Evolutionary conservation across 2,888 invertebrate genomes (phyloP).

Genomic region (Apomyelois bistriatella): DNA sequence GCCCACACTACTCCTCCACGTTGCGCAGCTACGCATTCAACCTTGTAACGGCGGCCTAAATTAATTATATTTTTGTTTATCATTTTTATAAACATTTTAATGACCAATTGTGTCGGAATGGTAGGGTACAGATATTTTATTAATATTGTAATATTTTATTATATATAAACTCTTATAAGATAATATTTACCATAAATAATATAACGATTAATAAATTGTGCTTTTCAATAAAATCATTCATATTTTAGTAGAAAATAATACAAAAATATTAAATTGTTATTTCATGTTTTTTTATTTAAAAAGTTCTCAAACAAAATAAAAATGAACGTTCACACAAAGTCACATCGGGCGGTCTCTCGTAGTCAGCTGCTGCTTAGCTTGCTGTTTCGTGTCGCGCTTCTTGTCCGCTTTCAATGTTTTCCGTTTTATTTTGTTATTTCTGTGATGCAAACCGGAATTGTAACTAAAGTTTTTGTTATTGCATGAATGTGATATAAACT

Average conservation of each 20-base stretch:
- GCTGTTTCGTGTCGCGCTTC: conserved; percentile 83
- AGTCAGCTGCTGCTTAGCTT: conserved; percentile 86
- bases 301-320: neutral
- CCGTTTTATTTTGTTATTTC: conserved; percentile 80
- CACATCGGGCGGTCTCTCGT: conserved; percentile 51
- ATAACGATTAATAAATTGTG: too few species aligned
- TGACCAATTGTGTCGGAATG: too few species aligned
- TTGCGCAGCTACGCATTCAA: conserved; percentile 62
- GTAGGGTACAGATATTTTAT: too few species aligned
- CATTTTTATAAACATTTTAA: too few species aligned
- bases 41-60: conserved; percentile 51
- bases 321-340: conserved; percentile 52
- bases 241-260: too few species aligned
- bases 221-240: too few species aligned
- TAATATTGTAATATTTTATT: too few species aligned
- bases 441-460: conserved; percentile 78
- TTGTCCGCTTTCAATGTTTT: conserved; percentile 81
- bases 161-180: too few species aligned
- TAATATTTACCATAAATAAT: too few species aligned
- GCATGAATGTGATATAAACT: conserved; percentile 62
- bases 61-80: too few species aligned
- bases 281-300: neutral
- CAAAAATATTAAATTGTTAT: neutral
- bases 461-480: conserved; percentile 65
- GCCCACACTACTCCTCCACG: conserved; percentile 74